These are phyloP conservation scores for Orussus abietinus DNA, from an alignment of 1,140 invertebrate genomes.

Conservation along the genomic window DNA sequence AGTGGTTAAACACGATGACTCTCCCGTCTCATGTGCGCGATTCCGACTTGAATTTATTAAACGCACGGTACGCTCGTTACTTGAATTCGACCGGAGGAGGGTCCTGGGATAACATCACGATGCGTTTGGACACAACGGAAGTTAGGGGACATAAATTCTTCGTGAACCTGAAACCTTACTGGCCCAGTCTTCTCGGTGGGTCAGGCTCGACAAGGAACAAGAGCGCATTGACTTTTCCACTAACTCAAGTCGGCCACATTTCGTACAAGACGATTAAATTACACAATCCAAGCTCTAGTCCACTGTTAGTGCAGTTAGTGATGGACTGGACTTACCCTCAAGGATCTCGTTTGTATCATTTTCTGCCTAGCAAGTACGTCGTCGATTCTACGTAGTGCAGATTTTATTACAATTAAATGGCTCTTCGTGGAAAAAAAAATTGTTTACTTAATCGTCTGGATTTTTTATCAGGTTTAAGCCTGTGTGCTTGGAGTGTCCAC, in stretches of 20 bases:
- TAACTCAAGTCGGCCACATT: conserved; percentile 78
- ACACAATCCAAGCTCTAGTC: conserved; percentile 61
- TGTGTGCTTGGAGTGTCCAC: conserved; percentile 35
- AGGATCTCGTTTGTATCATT: conserved; percentile 51
- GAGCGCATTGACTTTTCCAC: conserved; percentile 65
- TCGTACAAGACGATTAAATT: conserved; percentile 62
- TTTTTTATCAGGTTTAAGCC: conserved; percentile 38
- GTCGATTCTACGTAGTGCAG: no score
- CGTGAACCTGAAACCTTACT: conserved; percentile 67
- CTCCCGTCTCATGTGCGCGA: conserved; percentile 62
- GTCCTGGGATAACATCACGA: conserved; percentile 64
- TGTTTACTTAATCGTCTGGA: not conserved
- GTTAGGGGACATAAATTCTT: conserved; percentile 69
- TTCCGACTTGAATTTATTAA: conserved; percentile 60
- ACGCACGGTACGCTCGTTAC: conserved; percentile 56
- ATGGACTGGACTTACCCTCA: conserved; percentile 59
- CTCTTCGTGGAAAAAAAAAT: not conserved
- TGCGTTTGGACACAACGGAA: conserved; percentile 74
- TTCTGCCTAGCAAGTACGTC: conserved; percentile 47
- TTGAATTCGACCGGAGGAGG: conserved; percentile 52
- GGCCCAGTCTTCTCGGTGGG: conserved; percentile 60
- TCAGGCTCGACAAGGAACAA: conserved; percentile 45
- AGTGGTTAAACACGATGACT: conserved; percentile 69
- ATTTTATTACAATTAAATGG: no score
- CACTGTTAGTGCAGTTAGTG: conserved; percentile 61